Evolutionary conservation across 2,797 vertebrate species (phyloP), one percentile per base, ranked within the genome.

Genomic region (Diglossa cyanea): DNA sequence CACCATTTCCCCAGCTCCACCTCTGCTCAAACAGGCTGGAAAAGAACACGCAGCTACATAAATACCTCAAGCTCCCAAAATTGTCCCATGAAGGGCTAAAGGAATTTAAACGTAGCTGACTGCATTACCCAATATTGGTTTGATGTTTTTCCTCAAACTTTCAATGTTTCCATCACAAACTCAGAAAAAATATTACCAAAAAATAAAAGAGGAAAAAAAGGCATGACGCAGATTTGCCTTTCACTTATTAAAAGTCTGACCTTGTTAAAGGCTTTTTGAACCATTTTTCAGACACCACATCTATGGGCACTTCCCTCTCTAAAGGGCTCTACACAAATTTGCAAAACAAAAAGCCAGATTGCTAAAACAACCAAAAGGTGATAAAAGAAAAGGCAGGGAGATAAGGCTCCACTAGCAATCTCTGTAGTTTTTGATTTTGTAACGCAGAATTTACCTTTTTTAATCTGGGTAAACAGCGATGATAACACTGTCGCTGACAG

Each of bases 401-500:
- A 97, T 96, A 83, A 90, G 50, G 20, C 45, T 30, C 40, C 48
- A 55, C 37, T 68, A 74, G 86, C 80, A 81, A 81, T 48, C 70
- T 84, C 54, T 88, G 73, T 18, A 87, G 80, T 57, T 91, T 70
- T 86, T 79, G 95, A 90, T 94, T 95, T 92, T 91, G 65, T 87
- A 95, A 96, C 58, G 48, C 6, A 65, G 55, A 82, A 88, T 96
- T 96, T 94, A 86, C 89, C 86, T 92, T 93, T 51, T 83, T 88
- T 94, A 86, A 93, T 80, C 92, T 70, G 67, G 51, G 58, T 88
- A 95, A 97, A 95, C 0, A 63, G 66, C 37, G 60, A 81, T 44
- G 90, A 96, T 94, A 95, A 95, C 54, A 55, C 40, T 2, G 18
- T 78, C 7, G 3, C 61, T 31, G n/a, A 54, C 50, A 65, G 17